Evolutionary conservation across 30 jellyfish, hydroid and myxozoan species (phyloP).

Genomic region (Pseudorhiza aurosa): DNA sequence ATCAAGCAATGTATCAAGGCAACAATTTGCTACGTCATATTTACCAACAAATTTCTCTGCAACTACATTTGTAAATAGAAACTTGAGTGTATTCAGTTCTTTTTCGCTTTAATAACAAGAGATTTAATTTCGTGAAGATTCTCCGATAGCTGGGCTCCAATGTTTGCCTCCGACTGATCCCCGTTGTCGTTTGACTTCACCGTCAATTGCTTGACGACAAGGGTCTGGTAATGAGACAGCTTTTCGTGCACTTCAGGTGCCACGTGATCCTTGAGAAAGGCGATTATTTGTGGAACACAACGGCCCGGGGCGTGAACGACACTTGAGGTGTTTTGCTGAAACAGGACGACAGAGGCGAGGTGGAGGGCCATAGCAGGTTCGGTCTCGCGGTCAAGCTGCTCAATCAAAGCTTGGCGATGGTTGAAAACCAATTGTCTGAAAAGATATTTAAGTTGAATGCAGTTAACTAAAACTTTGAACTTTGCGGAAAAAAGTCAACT

Average conservation of each 20-base stretch:
- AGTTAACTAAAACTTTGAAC: not conserved
- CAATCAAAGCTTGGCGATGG: constrained; percentile 84
- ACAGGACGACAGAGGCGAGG: constrained; percentile 61
- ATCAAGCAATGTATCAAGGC: too few relatives aligned
- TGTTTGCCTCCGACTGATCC: constrained; percentile 36
- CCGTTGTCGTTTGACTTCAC: constrained; percentile 12
- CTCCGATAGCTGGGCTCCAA: constrained; percentile 58
- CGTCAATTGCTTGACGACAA: constrained; percentile 69
- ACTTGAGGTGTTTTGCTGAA: constrained; percentile 56
- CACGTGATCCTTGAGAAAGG: constrained; percentile 49
- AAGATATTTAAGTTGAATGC: not conserved
- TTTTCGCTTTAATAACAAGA: constrained; percentile 48
- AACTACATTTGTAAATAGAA: too few relatives aligned
- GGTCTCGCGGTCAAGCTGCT: constrained; percentile 75
- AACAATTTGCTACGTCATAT: too few relatives aligned
- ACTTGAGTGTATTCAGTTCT: too few relatives aligned
- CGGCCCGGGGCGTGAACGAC: constrained; percentile 91
- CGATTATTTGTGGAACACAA: constrained; percentile 80
- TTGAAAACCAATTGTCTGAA: constrained; percentile 82
- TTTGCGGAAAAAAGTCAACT: not conserved
- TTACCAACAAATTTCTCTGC: too few relatives aligned
- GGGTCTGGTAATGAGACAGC: constrained; percentile 74
- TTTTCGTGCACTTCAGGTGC: constrained; percentile 45
- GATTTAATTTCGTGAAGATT: constrained; percentile 54
- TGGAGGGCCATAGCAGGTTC: constrained; percentile 97